Base-by-base conservation (phyloP, 2,113 vertebrate genomes). In the Micromys minutus region DNA sequence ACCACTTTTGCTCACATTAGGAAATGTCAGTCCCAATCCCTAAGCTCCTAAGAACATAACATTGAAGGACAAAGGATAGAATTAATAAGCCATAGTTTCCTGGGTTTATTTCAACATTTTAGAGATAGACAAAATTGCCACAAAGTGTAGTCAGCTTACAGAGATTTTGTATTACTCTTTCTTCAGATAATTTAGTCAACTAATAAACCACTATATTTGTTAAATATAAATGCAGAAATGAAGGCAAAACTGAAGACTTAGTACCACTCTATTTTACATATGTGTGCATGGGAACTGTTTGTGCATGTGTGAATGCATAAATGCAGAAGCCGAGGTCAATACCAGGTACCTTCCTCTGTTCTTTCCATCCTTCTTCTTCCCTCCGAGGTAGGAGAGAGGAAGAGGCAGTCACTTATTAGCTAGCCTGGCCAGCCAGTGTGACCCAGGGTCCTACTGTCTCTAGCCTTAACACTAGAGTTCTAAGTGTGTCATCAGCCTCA, bases 181-280 rank as follows among this genome's bases (percentile, higher is more conserved):
- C 29, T 77, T 94, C 3, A 52, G 55, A 72, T 81, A 92, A 94
- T 94, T 95, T 92, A 88, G 69, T 93, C 87, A 93, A 67, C 17
- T 92, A 65, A 29, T 95, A 91, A 95, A 87, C 21, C 50, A 85
- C 7, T 31, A 85, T 59, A 87, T 90, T 81, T 85, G 47, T n/a
- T 85, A 92, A 26, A 96, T 74, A 75, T 59, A 80, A 86, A 76
- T 22, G 7, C 85, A 74, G 63, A 95, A 52, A 87, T 72, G 7
- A 94, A 61, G 34, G 76, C 21, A 94, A 63, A 5, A 89, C 89
- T 89, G 52, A 95, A 84, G 90, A 67, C 72, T 71, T 93, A 84
- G 95, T 90, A 85, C n/a, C 22, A 87, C 42, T 95, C 71, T 80
- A 87, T 65, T 67, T 45, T 67, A 1, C 17, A 36, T 52, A 7